Conservation (phyloP, 2,797 vertebrate genomes). For the Crypturellus tataupa region DNA sequence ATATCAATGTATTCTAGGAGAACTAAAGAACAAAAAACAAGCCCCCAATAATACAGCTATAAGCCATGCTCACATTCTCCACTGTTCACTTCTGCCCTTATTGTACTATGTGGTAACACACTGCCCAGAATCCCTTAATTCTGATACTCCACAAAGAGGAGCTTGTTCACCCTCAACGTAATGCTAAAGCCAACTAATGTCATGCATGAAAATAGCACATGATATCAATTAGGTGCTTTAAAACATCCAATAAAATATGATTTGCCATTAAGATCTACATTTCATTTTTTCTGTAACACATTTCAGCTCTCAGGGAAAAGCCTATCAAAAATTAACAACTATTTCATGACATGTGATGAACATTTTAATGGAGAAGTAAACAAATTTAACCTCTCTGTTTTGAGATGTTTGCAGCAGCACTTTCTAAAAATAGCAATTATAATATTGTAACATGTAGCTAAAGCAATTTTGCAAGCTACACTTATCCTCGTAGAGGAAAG, state of each 20-base stretch:
- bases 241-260: neutral
- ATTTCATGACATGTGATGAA: neutral
- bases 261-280: neutral
- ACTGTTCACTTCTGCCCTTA: neutral
- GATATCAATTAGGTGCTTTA: neutral
- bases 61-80: neutral
- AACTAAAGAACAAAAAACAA: neutral
- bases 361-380: neutral
- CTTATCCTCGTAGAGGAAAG: neutral
- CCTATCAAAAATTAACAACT: neutral
- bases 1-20: neutral
- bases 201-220: neutral
- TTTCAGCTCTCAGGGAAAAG: neutral
- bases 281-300: neutral
- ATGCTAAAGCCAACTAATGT: neutral
- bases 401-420: neutral
- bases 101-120: neutral
- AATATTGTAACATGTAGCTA: neutral
- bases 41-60: accelerated
- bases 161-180: neutral
- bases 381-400: neutral
- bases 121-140: neutral
- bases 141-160: neutral
- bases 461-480: neutral
- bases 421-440: neutral